Conservation (phyloP, 2,113 vertebrate genomes). For the Pelodiscus sinensis region DNA sequence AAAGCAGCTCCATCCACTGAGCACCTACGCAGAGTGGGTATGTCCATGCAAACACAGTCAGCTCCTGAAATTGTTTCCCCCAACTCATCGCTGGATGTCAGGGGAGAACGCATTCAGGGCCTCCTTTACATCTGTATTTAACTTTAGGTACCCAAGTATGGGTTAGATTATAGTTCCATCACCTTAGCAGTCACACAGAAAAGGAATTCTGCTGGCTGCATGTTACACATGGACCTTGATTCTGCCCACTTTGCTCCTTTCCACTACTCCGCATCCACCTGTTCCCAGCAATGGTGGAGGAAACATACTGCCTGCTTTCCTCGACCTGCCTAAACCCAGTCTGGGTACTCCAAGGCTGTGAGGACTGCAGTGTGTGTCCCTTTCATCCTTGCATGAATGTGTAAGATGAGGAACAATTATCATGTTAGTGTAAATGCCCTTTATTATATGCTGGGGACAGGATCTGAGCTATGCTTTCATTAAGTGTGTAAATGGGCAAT, state of each 20-base stretch:
- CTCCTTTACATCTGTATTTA: not conserved
- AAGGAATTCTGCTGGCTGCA: fast-evolving
- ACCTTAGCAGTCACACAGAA: not conserved
- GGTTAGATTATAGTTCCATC: not conserved
- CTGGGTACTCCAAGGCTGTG: not conserved
- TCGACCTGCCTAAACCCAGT: not conserved
- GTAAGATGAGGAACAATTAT: not conserved
- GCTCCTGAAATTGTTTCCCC: not conserved
- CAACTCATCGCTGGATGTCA: not conserved
- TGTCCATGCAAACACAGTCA: not conserved
- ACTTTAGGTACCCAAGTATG: not conserved
- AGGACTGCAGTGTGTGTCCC: not conserved
- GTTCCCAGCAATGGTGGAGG: not conserved
- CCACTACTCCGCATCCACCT: not conserved
- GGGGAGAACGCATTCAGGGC: not conserved
- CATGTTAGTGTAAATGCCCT: not conserved
- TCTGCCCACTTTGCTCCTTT: not conserved
- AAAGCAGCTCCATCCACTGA: not conserved
- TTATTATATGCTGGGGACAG: not conserved
- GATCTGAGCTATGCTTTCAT: not conserved
- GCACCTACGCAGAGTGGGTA: not conserved
- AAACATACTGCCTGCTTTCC: not conserved
- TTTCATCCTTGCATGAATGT: not conserved
- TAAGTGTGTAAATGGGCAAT: not conserved
- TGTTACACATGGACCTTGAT: not conserved